Conservation (phyloP, 2,113 vertebrate genomes). For the Phocoena sinus region DNA sequence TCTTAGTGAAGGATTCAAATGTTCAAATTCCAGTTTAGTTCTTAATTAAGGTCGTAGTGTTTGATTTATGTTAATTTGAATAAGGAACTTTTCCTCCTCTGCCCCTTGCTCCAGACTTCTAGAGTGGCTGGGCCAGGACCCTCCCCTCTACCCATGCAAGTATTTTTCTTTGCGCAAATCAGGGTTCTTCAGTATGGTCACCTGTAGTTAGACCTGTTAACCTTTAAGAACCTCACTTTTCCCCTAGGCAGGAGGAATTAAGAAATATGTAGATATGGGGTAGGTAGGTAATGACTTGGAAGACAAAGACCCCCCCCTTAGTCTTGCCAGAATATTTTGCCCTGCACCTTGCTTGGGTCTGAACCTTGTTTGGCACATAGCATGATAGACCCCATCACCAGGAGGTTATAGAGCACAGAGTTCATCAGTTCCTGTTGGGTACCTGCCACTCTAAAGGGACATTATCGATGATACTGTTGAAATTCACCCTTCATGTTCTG, state of each 20-base stretch:
- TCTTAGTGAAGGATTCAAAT: background rate
- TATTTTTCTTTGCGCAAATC: background rate
- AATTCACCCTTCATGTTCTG: slow-evolving; percentile 56
- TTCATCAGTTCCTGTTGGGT: background rate
- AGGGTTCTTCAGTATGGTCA: background rate
- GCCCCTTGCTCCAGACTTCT: background rate
- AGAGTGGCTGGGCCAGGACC: background rate
- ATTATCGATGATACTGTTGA: background rate
- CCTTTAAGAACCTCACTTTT: background rate
- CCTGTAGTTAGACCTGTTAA: background rate
- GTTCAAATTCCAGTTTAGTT: background rate
- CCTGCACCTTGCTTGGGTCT: background rate
- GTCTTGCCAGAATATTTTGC: background rate
- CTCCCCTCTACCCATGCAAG: background rate
- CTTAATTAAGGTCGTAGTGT: background rate
- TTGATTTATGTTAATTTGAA: slow-evolving; percentile 12
- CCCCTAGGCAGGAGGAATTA: background rate
- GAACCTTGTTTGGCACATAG: background rate
- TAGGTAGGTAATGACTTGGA: background rate
- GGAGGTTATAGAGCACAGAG: background rate
- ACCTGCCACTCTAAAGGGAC: background rate
- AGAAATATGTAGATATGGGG: background rate
- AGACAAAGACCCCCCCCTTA: background rate
- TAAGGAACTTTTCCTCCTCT: background rate
- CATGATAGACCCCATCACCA: background rate